Conservation (phyloP, 2,888 invertebrate species). For the Biston betularia region DNA sequence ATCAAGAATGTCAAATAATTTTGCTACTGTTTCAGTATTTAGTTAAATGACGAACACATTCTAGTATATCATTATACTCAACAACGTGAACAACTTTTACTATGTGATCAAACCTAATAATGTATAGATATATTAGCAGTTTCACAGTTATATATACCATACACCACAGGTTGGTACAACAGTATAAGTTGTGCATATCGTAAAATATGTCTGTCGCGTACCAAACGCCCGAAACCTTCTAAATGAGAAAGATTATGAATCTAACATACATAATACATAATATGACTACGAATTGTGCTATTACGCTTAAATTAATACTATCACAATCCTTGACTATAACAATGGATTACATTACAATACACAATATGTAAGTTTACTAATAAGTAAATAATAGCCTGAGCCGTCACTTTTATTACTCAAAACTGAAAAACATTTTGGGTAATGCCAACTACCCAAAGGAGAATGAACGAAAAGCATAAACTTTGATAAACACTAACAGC, state of each 20-base stretch:
- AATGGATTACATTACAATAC: conserved; percentile 34
- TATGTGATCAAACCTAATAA: too few relatives aligned
- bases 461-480: background rate
- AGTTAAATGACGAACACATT: too few relatives aligned
- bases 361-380: conserved; percentile 36
- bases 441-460: background rate
- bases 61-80: too few relatives aligned
- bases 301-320: conserved; percentile 42
- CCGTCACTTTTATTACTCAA: background rate
- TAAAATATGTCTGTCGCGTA: too few relatives aligned
- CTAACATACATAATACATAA: conserved; percentile 5
- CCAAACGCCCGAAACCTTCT: too few relatives aligned
- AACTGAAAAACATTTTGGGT: background rate
- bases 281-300: conserved; percentile 14
- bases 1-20: background rate
- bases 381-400: conserved; percentile 4
- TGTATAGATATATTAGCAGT: too few relatives aligned
- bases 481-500: background rate
- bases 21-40: too few relatives aligned
- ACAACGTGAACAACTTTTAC: too few relatives aligned
- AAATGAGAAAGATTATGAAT: background rate
- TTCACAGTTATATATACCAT: too few relatives aligned
- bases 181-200: too few relatives aligned
- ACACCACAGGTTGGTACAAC: too few relatives aligned
- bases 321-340: conserved; percentile 54